Conservation (phyloP, 2,888 invertebrate genomes). For the Folsomia manolachei region DNA sequence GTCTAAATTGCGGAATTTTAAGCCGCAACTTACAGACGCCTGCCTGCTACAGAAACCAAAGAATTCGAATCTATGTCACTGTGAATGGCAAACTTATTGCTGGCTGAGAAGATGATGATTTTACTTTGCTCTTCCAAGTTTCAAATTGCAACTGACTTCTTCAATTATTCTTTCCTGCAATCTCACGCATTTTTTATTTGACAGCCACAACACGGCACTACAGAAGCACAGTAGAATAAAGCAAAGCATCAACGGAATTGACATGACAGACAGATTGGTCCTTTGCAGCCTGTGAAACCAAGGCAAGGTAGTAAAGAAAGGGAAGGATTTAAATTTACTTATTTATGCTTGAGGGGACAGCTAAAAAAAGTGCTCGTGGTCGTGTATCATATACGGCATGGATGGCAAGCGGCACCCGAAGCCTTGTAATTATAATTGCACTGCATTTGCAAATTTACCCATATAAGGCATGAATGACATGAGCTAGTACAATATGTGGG, state of each 20-base stretch:
- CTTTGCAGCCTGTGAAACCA: too few relatives aligned
- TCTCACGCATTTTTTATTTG: neutral
- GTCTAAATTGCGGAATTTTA: too few relatives aligned
- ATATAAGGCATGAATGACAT: neutral
- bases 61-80: slow-evolving; percentile 20
- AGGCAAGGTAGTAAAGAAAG: neutral
- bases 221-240: neutral
- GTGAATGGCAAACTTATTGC: neutral
- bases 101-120: slow-evolving; percentile 9
- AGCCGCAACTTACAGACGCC: too few relatives aligned
- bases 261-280: neutral
- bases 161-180: neutral
- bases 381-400: neutral
- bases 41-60: too few relatives aligned
- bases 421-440: neutral
- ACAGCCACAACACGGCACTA: too few relatives aligned
- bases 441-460: neutral
- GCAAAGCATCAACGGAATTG: neutral
- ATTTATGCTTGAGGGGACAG: slow-evolving; percentile 4
- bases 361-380: neutral
- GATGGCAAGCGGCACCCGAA: neutral
- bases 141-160: neutral
- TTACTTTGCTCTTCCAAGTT: neutral
- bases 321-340: neutral
- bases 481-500: too few relatives aligned